Percentiles rank a stretch among this genome's conserved stretches.
These are phyloP conservation scores for Eristalinus aeneus DNA, from an alignment of 2,888 invertebrate genomes.

Conservation along the genomic window DNA sequence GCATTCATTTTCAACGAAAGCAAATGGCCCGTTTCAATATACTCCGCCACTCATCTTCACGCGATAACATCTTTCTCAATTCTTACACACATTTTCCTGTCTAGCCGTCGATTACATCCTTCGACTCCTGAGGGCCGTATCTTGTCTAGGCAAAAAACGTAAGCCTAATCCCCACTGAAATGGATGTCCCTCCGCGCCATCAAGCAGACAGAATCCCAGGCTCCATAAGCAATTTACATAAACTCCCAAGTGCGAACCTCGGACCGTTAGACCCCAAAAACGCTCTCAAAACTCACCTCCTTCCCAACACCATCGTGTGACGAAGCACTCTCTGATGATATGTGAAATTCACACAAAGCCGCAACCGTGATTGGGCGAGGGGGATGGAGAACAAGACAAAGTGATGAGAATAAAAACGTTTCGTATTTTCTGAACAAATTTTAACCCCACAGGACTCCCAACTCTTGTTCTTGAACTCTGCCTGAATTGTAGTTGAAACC, in stretches of 20 bases:
- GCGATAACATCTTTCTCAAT: not conserved
- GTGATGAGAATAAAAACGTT: conserved; percentile 21
- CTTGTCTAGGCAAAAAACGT: not conserved
- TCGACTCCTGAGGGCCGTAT: not conserved
- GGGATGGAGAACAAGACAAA: not conserved
- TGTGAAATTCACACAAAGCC: conserved; percentile 7
- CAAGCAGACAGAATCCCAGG: not conserved
- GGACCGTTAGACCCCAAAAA: not conserved
- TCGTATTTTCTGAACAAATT: conserved; percentile 16
- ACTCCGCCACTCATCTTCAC: too few species aligned
- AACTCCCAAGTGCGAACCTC: not conserved
- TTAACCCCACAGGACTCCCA: conserved; percentile 23
- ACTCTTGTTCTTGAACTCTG: conserved; percentile 29
- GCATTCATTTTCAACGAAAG: too few species aligned
- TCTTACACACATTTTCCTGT: not conserved
- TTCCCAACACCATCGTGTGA: not conserved
- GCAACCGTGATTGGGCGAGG: not conserved
- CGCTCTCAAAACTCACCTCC: not conserved
- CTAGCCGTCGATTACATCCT: not conserved
- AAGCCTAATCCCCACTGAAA: not conserved
- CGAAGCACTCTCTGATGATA: not conserved
- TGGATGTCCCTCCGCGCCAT: not conserved
- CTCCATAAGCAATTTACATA: conserved; percentile 11
- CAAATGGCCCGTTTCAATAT: too few species aligned
- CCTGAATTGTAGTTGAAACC: conserved; percentile 6